Percentiles rank a stretch among this genome's conserved stretches.
Evolutionary conservation across 64 coral and sea anemone species (phyloP).

Genomic region (Montipora sp.): DNA sequence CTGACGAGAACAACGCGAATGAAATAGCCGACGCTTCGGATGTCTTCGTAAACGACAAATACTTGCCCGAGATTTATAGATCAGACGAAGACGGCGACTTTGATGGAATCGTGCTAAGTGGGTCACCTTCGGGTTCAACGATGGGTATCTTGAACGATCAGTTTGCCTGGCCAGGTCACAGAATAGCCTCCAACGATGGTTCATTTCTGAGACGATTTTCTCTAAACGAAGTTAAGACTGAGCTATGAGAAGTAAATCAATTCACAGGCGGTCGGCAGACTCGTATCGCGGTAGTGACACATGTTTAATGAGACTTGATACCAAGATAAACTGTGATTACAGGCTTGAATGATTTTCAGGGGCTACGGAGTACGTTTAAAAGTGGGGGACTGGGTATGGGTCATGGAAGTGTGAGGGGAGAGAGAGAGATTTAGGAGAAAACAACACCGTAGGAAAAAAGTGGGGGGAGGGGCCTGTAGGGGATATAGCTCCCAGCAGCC

Average conservation of each 20-base stretch:
- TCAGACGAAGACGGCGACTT: conserved; percentile 14
- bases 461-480: no score
- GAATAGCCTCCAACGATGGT: not conserved
- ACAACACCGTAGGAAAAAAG: no score
- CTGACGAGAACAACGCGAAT: not conserved
- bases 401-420: no score
- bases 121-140: conserved; percentile 9
- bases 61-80: not conserved
- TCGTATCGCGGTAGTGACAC: no score
- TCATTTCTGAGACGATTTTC: not conserved
- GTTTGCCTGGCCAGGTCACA: not conserved
- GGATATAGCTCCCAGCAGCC: no score
- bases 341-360: no score
- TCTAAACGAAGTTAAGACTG: conserved; percentile 12
- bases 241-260: not conserved
- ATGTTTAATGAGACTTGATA: not conserved
- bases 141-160: not conserved
- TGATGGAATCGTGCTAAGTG: not conserved
- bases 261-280: not conserved
- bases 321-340: not conserved
- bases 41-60: not conserved
- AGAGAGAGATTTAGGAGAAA: no score
- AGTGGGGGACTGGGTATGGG: no score
- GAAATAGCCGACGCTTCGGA: not conserved
- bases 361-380: no score